Percentiles rank a stretch among this genome's conserved stretches.
Conservation (phyloP, 2,113 vertebrate genomes). For the Drymodes brunneopygia region DNA sequence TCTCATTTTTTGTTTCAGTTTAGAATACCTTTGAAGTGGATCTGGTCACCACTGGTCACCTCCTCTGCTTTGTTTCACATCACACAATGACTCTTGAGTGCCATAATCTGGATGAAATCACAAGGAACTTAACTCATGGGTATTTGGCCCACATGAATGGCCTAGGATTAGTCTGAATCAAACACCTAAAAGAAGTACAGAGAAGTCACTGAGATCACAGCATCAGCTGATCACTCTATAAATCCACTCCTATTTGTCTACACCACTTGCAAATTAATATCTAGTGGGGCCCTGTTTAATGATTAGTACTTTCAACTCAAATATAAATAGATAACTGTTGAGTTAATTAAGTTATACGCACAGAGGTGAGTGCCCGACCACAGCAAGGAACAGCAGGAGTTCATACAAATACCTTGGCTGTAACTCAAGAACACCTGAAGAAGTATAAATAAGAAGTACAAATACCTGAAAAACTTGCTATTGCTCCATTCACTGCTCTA, state of each 20-base stretch:
- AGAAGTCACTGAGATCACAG: background rate
- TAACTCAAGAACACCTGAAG: background rate
- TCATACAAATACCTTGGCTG: background rate
- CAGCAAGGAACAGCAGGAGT: background rate
- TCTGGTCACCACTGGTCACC: background rate
- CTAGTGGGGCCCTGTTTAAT: background rate
- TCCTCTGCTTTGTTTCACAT: background rate
- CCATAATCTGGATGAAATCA: background rate
- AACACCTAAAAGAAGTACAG: background rate
- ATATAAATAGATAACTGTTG: background rate
- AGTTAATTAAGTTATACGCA: background rate
- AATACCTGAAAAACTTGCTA: background rate
- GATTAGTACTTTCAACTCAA: background rate
- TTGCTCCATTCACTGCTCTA: background rate
- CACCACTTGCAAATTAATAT: background rate
- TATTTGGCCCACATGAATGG: background rate
- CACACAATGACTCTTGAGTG: too few relatives aligned
- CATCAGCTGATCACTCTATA: background rate
- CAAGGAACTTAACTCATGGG: background rate
- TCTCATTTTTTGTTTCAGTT: background rate
- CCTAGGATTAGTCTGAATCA: background rate
- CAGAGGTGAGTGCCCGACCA: background rate
- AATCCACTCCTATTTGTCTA: background rate
- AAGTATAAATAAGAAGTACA: background rate
- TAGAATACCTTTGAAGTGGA: background rate